Evolutionary conservation across 92 coral and sea anemone genomes (phyloP).

Genomic region (Zoanthus sansibaricus): DNA sequence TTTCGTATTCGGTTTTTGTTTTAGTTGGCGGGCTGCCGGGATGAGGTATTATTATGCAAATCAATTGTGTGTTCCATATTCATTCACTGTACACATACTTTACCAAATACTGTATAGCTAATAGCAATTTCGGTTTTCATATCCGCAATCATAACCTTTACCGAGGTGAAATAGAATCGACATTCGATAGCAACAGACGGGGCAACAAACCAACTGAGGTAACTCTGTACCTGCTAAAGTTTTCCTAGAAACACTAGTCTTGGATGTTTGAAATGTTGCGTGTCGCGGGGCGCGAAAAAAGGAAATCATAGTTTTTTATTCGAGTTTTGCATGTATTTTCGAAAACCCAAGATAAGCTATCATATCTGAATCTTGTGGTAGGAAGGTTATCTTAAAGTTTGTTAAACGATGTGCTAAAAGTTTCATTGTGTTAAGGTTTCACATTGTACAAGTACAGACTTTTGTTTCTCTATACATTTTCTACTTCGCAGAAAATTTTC

Average conservation of each 20-base stretch:
- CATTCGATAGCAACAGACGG: neutral
- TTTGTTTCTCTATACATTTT: neutral
- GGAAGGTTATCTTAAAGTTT: slow-evolving; percentile 33
- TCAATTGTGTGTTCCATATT: slow-evolving; percentile 39
- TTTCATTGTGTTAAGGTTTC: neutral
- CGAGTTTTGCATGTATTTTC: neutral
- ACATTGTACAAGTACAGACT: neutral
- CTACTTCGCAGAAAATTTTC: neutral
- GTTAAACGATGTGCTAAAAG: slow-evolving; percentile 12
- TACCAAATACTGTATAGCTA: slow-evolving; percentile 7
- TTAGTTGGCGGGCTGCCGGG: slow-evolving; percentile 41
- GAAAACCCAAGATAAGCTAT: slow-evolving; percentile 62
- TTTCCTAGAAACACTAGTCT: neutral
- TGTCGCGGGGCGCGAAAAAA: slow-evolving; percentile 49
- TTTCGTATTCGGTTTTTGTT: neutral
- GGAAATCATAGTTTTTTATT: slow-evolving; percentile 49
- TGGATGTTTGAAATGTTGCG: slow-evolving; percentile 55
- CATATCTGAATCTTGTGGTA: slow-evolving; percentile 53
- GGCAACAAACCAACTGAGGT: slow-evolving; percentile 1
- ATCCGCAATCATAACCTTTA: slow-evolving; percentile 18
- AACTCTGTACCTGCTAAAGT: neutral
- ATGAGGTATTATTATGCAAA: slow-evolving; percentile 55
- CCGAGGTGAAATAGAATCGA: slow-evolving; percentile 24
- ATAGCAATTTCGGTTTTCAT: slow-evolving; percentile 50
- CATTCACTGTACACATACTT: slow-evolving; percentile 2